Evolutionary conservation across 2,888 invertebrate species (phyloP), one percentile per base, ranked within the genome.

Genomic region (Minunthozetes semirufus): DNA sequence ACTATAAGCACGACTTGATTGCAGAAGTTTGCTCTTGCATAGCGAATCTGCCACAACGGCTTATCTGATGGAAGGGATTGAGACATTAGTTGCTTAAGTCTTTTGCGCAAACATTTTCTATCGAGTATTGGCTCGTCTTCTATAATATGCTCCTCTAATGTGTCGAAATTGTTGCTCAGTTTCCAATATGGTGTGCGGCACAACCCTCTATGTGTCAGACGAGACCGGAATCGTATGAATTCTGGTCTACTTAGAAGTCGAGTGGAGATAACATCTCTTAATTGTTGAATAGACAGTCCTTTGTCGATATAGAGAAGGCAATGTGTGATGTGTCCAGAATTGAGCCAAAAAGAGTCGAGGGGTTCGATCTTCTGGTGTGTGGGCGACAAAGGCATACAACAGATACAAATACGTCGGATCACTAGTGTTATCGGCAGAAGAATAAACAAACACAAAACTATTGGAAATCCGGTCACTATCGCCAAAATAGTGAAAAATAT

Each of bases 11-110:
- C 78, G 8, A 86, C 82, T 72, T 85, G 84, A 72, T 76, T 74
- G 25, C 66, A 66, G 29, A 73, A 76, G 3, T 70, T 13, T 29
- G 74, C 76, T 3, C 15, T 33, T n/a, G 61, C 61, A 27, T 72
- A 76, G 46, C 79, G 75, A 46, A 87, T 81, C 79, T 87, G 86
- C 87, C 87, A 87, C 9, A 86, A 82, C 0, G 87, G 86, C 73
- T 82, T 82, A 25, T 83, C 83, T 19, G 80, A 77, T 0, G 83
- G 80, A 72, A 87, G 80, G 0, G 83, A 82, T 72, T 82, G 81
- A 5, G 81, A 81, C 68, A 86, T 82, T 75, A 85, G 81, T 27
- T 82, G 80, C 0, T 83, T 83, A 9, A 86, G 80, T 78, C 85
- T 85, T 63, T 82, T 81, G 80, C 85, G 83, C 13, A 86, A 80